Conservation (phyloP, 2,888 invertebrate species). For the Lepidochrysops patricia region DNA sequence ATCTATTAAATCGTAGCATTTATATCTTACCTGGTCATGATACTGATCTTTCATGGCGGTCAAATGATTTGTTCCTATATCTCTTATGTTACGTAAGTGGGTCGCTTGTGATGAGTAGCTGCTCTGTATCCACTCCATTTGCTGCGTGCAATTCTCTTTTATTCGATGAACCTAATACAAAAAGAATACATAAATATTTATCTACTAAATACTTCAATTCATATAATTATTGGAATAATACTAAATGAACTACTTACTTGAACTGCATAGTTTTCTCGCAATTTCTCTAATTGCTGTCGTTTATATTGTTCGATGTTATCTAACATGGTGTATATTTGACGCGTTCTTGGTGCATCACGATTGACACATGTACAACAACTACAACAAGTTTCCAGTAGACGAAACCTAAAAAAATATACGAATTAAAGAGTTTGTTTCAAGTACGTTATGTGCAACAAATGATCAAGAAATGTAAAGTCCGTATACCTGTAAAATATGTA, state of each 20-base stretch:
- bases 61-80: slow-evolving; percentile 92
- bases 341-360: slow-evolving; percentile 82
- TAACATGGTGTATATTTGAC: slow-evolving; percentile 90
- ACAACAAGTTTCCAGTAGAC: slow-evolving; percentile 82
- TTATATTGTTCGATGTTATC: slow-evolving; percentile 94
- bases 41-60: slow-evolving; percentile 92
- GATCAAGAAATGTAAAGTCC: background rate
- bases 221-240: background rate
- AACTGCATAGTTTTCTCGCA: slow-evolving; percentile 92
- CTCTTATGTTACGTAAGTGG: slow-evolving; percentile 89
- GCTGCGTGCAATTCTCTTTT: slow-evolving; percentile 93
- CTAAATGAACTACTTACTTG: slow-evolving; percentile 75
- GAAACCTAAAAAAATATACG: slow-evolving; percentile 72
- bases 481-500: slow-evolving; percentile 82
- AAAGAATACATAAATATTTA: slow-evolving; percentile 10
- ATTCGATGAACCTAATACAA: slow-evolving; percentile 84
- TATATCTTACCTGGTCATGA: slow-evolving; percentile 83
- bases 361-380: slow-evolving; percentile 84
- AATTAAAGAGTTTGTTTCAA: background rate
- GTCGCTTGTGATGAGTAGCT: slow-evolving; percentile 92
- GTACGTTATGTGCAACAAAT: background rate
- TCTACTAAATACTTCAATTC: background rate
- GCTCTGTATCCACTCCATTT: slow-evolving; percentile 94
- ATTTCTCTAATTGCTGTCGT: slow-evolving; percentile 88
- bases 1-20: background rate